Conservation (phyloP, 2,797 vertebrate species). For the Cottoperca gobio region DNA sequence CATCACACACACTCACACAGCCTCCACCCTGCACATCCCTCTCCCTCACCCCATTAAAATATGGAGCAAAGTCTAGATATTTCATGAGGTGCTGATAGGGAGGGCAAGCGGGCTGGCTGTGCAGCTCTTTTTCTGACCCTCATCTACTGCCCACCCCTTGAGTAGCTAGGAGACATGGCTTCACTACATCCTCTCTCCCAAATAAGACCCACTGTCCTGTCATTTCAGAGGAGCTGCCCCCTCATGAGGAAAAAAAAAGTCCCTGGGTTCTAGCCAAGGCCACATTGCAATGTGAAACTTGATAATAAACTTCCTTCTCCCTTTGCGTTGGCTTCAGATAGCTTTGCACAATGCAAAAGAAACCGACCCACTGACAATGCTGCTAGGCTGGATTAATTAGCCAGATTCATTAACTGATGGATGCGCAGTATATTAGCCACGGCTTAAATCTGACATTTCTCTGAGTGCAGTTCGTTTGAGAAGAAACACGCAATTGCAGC, state of each 20-base stretch:
- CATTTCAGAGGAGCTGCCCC: constrained; percentile 33
- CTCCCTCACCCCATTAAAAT: constrained; percentile 80
- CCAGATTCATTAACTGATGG: constrained; percentile 84
- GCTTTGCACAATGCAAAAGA: constrained; percentile 42
- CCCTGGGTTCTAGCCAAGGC: constrained; percentile 43
- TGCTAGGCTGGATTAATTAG: constrained; percentile 80
- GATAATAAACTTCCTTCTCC: constrained; percentile 60
- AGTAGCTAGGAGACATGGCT: constrained; percentile 44
- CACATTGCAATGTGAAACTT: constrained; percentile 52
- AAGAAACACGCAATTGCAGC: constrained; percentile 58
- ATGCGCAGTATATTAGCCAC: constrained; percentile 73
- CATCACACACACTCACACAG: constrained; percentile 52
- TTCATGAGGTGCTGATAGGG: constrained; percentile 80
- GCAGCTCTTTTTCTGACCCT: constrained; percentile 64
- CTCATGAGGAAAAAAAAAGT: constrained; percentile 30
- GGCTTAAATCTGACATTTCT: constrained; percentile 82
- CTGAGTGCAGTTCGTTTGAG: constrained; percentile 63
- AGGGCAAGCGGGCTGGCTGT: constrained; percentile 64
- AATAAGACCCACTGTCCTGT: constrained; percentile 43
- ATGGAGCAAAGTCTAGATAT: constrained; percentile 78
- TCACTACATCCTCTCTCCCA: constrained; percentile 45
- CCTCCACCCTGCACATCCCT: constrained; percentile 59
- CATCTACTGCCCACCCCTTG: constrained; percentile 62
- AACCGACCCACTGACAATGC: constrained; percentile 66
- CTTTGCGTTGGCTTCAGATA: constrained; percentile 47